Percentiles rank a stretch among this genome's conserved stretches.
Conservation (phyloP, 2,113 vertebrate species). For the Leptobrachium ailaonicum region DNA sequence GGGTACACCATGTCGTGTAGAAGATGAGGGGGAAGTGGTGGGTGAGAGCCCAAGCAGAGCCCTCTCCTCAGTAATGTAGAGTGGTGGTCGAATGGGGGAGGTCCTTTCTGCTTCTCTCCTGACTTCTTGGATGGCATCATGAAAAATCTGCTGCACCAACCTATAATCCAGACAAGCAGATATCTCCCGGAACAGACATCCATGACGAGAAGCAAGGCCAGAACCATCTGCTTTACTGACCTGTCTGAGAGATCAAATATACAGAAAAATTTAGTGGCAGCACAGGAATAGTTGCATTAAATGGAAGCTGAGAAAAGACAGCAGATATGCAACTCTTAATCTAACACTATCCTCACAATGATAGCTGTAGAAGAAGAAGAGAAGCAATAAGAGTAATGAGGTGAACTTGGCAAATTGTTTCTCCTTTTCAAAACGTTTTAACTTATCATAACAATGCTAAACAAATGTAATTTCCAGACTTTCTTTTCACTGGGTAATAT, state of each 20-base stretch:
- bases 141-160: constrained; percentile 78
- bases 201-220: constrained; percentile 71
- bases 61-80: constrained; percentile 78
- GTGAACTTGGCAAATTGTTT: too few species aligned
- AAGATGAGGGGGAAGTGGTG: constrained; percentile 43
- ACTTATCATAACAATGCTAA: too few species aligned
- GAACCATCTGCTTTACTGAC: constrained; percentile 78
- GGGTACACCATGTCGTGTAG: constrained; percentile 64
- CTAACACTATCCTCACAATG: too few species aligned
- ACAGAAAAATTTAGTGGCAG: neutral
- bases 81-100: constrained; percentile 64
- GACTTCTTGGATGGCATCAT: constrained; percentile 77
- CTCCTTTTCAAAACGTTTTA: too few species aligned
- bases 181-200: constrained; percentile 82
- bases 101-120: constrained; percentile 63
- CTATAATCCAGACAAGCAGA: constrained; percentile 82
- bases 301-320: too few species aligned
- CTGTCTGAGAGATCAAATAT: constrained; percentile 67
- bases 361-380: too few species aligned
- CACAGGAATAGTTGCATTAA: neutral
- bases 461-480: too few species aligned
- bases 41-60: constrained; percentile 58
- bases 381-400: too few species aligned
- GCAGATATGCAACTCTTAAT: too few species aligned
- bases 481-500: too few species aligned